Percentiles rank a stretch among this genome's conserved stretches.
Conservation (phyloP, 2,797 vertebrate genomes). For the Hydrolagus colliei region DNA sequence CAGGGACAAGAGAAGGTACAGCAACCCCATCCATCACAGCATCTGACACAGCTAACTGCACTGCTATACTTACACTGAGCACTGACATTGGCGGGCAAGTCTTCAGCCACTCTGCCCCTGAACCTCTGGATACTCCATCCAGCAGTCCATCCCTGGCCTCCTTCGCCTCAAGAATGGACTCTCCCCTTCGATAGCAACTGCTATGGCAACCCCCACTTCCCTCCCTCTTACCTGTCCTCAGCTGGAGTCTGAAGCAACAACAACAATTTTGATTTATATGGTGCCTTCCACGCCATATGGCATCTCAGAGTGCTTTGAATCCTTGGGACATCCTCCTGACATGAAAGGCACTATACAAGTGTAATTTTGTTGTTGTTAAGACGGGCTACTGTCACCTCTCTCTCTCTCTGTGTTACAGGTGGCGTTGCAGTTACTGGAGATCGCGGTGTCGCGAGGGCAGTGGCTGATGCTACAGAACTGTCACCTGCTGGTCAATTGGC, state of each 20-base stretch:
- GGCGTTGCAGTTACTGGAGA: constrained; percentile 79
- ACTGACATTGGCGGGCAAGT: not conserved
- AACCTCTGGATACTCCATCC: too few species aligned
- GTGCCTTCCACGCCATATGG: too few species aligned
- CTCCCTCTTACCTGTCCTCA: too few species aligned
- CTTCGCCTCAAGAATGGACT: too few species aligned
- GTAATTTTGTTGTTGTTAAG: not conserved
- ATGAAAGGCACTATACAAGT: not conserved
- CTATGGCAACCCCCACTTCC: too few species aligned
- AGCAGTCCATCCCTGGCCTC: too few species aligned
- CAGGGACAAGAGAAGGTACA: constrained; percentile 91
- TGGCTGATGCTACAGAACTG: constrained; percentile 98
- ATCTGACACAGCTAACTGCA: not conserved
- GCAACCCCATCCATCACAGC: not conserved
- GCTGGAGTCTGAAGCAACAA: too few species aligned
- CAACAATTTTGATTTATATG: too few species aligned
- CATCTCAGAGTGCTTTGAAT: too few species aligned
- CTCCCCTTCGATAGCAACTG: too few species aligned
- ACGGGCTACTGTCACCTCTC: not conserved
- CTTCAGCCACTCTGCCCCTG: too few species aligned
- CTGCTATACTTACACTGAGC: not conserved
- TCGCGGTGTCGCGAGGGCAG: constrained; percentile 63
- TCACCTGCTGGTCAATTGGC: constrained; percentile 86
- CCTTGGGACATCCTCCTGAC: too few species aligned
- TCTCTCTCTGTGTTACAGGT: constrained; percentile 52